Evolutionary conservation across 2,888 invertebrate species (phyloP), one percentile per base, ranked within the genome.

Genomic region (Pocota personata): DNA sequence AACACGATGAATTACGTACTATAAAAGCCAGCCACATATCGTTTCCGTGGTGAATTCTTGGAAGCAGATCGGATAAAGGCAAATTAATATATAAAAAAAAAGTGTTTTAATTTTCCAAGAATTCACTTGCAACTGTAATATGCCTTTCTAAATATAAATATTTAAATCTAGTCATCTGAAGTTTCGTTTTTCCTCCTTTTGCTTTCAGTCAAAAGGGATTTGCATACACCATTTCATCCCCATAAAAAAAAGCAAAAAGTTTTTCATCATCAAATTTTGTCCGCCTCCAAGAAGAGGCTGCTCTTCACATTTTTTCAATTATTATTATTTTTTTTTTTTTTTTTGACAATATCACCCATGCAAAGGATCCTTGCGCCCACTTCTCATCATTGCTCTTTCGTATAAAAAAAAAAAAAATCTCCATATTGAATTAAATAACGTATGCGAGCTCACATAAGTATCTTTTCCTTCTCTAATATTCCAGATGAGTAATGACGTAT

Each of bases 371-470:
- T 16, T 16, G 24, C 14, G 43, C 48, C 19, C 48, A 30, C 40
- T 8, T 37, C 27, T 40, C 40, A 37, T 19, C 55, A 64, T 66
- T 64, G 58, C 52, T 64, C 14, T 48, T n/a, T 50, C 67, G 48
- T 52, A 21, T 37, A 40, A 48, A 75, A 52, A 50, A 57, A 64
- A 67, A 75, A 16, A 37, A 16, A 3, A 4, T 37, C 5, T 71
- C 32, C 48, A 60, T 67, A 83, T 86, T 76, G 86, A 86, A 77
- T 76, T 86, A 82, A 86, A 82, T 86, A 86, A 72, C 80, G 66
- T 86, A 76, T 77, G 66, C 37, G 58, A 58, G 27, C 37, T 58
- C 52, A 37, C 58, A 77, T 48, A 72, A 64, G 72, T 60, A 76
- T 48, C 27, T 30, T 27, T 67, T 32, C 32, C 52, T 16, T 37